These are phyloP conservation scores for Aldrovandia affinis DNA, from an alignment of 2,797 vertebrate genomes.

Conservation along the genomic window DNA sequence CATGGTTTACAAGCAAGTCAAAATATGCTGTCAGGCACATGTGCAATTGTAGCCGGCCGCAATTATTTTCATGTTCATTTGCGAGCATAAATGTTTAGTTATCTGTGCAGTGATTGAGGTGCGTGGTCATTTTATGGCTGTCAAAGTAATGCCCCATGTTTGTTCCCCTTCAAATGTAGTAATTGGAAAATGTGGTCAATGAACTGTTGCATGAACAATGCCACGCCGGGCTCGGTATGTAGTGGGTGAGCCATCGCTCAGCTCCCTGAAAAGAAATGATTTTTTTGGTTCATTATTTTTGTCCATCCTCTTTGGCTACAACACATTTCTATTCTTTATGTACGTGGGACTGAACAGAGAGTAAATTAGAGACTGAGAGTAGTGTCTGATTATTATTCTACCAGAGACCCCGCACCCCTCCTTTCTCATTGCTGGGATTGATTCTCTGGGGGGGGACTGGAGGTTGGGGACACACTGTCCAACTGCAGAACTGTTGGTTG, in stretches of 20 bases:
- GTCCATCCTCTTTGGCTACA: background rate
- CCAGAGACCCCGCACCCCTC: background rate
- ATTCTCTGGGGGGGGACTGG: background rate
- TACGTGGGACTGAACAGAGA: background rate
- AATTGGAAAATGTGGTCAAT: background rate
- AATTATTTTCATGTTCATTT: background rate
- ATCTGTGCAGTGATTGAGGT: background rate
- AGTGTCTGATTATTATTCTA: background rate
- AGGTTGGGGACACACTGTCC: background rate
- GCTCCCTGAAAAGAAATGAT: background rate
- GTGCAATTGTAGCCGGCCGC: background rate
- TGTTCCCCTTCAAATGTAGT: constrained; percentile 3
- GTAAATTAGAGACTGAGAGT: background rate
- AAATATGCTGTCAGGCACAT: background rate
- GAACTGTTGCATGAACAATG: background rate
- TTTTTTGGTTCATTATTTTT: background rate
- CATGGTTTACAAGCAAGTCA: background rate
- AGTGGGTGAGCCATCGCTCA: background rate
- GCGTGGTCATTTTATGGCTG: background rate
- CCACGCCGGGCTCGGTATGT: background rate
- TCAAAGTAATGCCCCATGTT: background rate
- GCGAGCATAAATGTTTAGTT: background rate
- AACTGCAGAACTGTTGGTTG: background rate
- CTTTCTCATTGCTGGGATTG: background rate
- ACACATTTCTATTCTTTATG: background rate